Evolutionary conservation across 64 coral and sea anemone genomes (phyloP).

Genomic region (Orbicella faveolata): DNA sequence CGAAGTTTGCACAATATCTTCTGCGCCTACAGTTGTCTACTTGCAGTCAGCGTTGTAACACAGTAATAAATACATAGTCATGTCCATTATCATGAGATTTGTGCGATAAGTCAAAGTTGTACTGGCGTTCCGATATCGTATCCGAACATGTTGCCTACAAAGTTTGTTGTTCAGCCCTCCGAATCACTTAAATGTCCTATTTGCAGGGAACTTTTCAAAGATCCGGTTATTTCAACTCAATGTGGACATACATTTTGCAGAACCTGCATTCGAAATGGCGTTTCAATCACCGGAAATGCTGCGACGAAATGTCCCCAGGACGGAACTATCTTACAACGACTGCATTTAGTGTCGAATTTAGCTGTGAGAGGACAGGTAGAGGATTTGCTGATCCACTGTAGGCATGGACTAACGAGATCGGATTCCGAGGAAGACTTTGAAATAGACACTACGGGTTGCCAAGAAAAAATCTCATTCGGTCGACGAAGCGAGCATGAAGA

Average conservation of each 20-base stretch:
- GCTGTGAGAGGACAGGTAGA: constrained; percentile 92
- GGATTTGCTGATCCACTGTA: constrained; percentile 87
- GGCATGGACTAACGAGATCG: constrained; percentile 83
- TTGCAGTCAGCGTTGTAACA: neutral
- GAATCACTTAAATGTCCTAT: constrained; percentile 87
- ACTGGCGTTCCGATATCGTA: neutral
- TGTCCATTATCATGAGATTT: neutral
- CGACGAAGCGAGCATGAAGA: constrained; percentile 83
- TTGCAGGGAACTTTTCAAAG: constrained; percentile 76
- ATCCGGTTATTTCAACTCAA: constrained; percentile 93
- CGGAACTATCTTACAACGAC: constrained; percentile 58
- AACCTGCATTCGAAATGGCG: constrained; percentile 69
- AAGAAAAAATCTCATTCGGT: constrained; percentile 73
- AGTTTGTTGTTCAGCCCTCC: constrained; percentile 84
- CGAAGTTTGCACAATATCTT: neutral
- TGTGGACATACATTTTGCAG: constrained; percentile 98
- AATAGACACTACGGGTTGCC: constrained; percentile 82
- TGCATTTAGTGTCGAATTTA: constrained; percentile 83
- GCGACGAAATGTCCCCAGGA: constrained; percentile 85
- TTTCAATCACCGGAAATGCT: constrained; percentile 38
- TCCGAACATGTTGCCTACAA: constrained; percentile 73
- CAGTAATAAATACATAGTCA: neutral
- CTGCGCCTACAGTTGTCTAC: neutral
- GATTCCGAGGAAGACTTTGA: constrained; percentile 95
- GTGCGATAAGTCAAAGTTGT: neutral